Conservation (phyloP, 2,888 invertebrate genomes). For the Hydraecia micacea region DNA sequence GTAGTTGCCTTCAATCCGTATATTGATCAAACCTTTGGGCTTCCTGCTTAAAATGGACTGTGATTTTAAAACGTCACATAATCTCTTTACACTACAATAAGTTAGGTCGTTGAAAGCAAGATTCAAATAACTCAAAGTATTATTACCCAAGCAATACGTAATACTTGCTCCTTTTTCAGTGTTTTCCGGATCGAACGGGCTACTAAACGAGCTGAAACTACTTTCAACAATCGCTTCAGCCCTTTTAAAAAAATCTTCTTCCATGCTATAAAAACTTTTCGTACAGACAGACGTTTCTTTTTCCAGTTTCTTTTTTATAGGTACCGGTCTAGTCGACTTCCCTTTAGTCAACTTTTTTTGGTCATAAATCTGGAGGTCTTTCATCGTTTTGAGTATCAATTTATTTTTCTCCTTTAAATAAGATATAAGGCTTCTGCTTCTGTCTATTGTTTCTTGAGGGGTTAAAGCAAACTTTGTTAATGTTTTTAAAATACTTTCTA, state of each 20-base stretch:
- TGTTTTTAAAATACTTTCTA: constrained; percentile 64
- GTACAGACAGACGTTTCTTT: constrained; percentile 41
- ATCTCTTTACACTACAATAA: constrained; percentile 70
- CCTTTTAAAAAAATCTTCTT: constrained; percentile 60
- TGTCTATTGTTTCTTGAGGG: constrained; percentile 62
- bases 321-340: constrained; percentile 49
- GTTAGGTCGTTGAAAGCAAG: constrained; percentile 78
- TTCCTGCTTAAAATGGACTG: constrained; percentile 66
- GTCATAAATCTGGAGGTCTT: constrained; percentile 66
- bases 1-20: constrained; percentile 25
- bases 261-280: not conserved
- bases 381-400: constrained; percentile 59
- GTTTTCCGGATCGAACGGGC: constrained; percentile 71
- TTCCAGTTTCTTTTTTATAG: constrained; percentile 60
- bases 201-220: constrained; percentile 69
- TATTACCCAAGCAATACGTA: constrained; percentile 76
- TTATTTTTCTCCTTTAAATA: constrained; percentile 71
- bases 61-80: constrained; percentile 70
- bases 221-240: constrained; percentile 69
- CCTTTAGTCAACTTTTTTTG: constrained; percentile 64
- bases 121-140: constrained; percentile 75
- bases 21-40: constrained; percentile 15
- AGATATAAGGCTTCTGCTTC: constrained; percentile 54
- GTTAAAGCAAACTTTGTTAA: constrained; percentile 63
- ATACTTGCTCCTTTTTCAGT: constrained; percentile 61